Evolutionary conservation across 1,140 invertebrate species (phyloP), one percentile per base, ranked within the genome.

Genomic region (Hycleus phaleratus): DNA sequence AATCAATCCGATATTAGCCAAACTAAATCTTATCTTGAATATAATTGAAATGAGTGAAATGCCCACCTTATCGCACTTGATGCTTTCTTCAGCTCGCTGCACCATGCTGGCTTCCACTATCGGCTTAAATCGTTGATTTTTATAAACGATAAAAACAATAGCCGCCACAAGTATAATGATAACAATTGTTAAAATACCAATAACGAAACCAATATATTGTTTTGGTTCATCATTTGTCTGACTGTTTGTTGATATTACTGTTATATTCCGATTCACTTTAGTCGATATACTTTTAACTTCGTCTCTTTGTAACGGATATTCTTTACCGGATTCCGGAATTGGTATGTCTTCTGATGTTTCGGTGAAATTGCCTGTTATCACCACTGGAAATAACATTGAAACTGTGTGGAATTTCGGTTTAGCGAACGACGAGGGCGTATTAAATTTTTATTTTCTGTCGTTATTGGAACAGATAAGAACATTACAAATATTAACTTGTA

Each of bases 131-230:
- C 82, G 79, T 60, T 85, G 80, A 68, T 86, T 85, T 46, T 85
- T 75, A 42, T 83, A 79, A 53, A 88, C 81, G 65, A 89, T 85
- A 67, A 88, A 80, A 55, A 84, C 78, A 68, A 89, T 88, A 45
- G 85, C 81, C 5, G 80, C 81, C 45, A 84, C 72, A 9, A 87
- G 77, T 56, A 87, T 74, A 12, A 90, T 71, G 61, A 90, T 88
- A 59, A 88, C 83, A 24, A 85, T 85, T 10, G 83, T 83, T 60
- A 90, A 75, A 42, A 85, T 80, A n/a, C 87, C 86, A 65, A 90
- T 87, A 56, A 90, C 81, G 60, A 88, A 78, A 43, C 86, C 87
- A 65, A 90, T 85, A 66, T 77, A 74, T 67, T 80, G 77, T 59
- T 77, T 81, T 50, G 78, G 75, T 67, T 84, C 81, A 38, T 78